Evolutionary conservation across 2,888 invertebrate species (phyloP).

Genomic region (Sepiola atlantica): DNA sequence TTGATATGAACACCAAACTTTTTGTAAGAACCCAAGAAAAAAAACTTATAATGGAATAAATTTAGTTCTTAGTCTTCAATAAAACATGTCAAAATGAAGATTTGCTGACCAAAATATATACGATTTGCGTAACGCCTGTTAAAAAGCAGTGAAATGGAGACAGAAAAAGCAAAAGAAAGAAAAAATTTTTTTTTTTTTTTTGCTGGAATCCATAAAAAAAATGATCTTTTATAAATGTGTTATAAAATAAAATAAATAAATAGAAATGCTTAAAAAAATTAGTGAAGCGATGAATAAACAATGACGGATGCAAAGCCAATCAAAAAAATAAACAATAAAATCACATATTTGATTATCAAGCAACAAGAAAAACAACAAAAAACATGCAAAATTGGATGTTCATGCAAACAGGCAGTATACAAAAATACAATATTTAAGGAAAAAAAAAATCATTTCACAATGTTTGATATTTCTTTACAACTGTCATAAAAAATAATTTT

Average conservation of each 20-base stretch:
- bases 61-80: too few species aligned
- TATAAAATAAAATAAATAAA: not conserved
- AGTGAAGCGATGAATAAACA: not conserved
- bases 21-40: too few species aligned
- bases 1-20: too few species aligned
- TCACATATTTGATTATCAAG: not conserved
- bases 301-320: not conserved
- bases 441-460: not conserved
- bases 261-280: not conserved
- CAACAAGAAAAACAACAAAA: not conserved
- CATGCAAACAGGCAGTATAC: not conserved
- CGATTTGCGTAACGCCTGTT: not conserved
- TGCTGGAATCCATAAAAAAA: not conserved
- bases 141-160: not conserved
- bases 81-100: too few species aligned
- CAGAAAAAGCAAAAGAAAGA: not conserved
- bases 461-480: not conserved
- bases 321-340: not conserved
- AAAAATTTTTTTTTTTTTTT: not conserved
- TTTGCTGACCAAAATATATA: not conserved
- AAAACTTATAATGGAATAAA: too few species aligned
- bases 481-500: too few species aligned
- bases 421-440: not conserved
- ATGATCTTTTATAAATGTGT: not conserved
- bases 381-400: not conserved